Conservation (phyloP, 2,888 invertebrate species). For the Leucophora obtusa region DNA sequence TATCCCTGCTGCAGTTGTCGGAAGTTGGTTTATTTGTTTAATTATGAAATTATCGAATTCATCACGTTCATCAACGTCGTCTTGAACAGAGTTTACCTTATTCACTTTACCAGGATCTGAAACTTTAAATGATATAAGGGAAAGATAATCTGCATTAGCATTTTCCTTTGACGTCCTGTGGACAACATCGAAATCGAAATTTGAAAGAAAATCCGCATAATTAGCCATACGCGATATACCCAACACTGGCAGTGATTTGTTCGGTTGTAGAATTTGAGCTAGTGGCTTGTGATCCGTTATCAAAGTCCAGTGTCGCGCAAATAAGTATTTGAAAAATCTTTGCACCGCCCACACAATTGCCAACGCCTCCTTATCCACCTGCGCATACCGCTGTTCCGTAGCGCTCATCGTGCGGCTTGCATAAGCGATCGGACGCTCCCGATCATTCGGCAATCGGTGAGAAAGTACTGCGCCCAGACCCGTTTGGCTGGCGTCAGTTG, state of each 20-base stretch:
- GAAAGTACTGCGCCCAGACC: constrained; percentile 56
- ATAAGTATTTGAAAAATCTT: constrained; percentile 43
- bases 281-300: constrained; percentile 60
- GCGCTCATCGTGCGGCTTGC: constrained; percentile 30
- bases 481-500: constrained; percentile 51
- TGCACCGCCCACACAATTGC: too few species aligned
- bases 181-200: too few species aligned
- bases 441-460: constrained; percentile 29
- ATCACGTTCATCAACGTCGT: constrained; percentile 6
- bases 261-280: constrained; percentile 50
- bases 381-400: too few species aligned
- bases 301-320: constrained; percentile 45
- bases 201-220: too few species aligned
- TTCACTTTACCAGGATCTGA: constrained; percentile 12
- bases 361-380: too few species aligned
- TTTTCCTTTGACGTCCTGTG: too few species aligned
- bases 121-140: constrained; percentile 45
- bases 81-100: background rate
- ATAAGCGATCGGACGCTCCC: constrained; percentile 53
- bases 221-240: constrained; percentile 57
- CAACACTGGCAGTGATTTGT: constrained; percentile 45
- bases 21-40: background rate
- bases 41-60: constrained; percentile 5
- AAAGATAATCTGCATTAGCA: too few species aligned
- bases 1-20: too few species aligned